Evolutionary conservation across 2,888 invertebrate species (phyloP).

Genomic region (Eristalis pertinax): DNA sequence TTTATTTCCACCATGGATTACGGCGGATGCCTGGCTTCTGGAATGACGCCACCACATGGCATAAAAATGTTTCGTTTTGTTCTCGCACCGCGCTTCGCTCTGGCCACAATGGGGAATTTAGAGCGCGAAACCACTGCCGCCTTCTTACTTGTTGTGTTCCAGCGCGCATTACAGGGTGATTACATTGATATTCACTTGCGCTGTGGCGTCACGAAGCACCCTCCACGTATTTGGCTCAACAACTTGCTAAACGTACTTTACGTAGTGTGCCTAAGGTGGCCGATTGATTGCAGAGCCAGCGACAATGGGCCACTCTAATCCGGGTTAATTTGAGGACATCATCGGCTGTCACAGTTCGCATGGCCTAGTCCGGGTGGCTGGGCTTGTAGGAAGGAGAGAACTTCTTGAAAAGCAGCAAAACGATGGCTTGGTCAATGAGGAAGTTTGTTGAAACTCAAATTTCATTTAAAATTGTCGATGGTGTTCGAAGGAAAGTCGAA

Average conservation of each 20-base stretch:
- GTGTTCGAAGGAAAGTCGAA: not conserved
- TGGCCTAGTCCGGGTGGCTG: not conserved
- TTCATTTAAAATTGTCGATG: not conserved
- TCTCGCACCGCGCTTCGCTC: conserved; percentile 10
- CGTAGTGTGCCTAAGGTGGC: not conserved
- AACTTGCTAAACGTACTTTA: conserved; percentile 13
- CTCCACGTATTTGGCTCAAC: not conserved
- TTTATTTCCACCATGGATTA: conserved; percentile 10
- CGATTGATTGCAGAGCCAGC: not conserved
- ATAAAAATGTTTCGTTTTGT: conserved; percentile 27
- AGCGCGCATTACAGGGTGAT: conserved; percentile 42
- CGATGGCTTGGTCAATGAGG: not conserved
- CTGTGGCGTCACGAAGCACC: conserved; percentile 10
- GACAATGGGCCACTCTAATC: not conserved
- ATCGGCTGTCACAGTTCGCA: not conserved
- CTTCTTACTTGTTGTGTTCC: not conserved
- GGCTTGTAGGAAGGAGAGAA: not conserved
- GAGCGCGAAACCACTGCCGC: conserved; percentile 25
- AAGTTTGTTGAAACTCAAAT: not conserved
- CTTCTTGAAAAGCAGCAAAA: not conserved
- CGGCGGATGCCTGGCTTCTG: not conserved
- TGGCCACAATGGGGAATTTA: conserved; percentile 21
- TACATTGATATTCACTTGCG: conserved; percentile 59
- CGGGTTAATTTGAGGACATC: not conserved
- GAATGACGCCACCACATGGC: not conserved